Base-by-base conservation (phyloP, 2,797 vertebrate species). In the Melanotaenia parkinsoni region DNA sequence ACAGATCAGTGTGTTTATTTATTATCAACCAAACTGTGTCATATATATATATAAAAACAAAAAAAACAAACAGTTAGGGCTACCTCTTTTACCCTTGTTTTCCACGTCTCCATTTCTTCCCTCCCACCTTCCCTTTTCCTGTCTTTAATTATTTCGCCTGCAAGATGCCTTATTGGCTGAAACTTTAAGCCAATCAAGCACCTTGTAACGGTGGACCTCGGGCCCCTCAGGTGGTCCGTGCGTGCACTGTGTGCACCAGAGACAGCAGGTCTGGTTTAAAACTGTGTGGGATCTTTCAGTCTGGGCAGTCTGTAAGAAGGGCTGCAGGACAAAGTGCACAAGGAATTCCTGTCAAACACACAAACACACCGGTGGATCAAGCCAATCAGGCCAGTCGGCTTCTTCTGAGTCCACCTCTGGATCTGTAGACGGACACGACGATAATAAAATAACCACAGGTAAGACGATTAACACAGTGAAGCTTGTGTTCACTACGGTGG, bases 251-350 rank as follows among this genome's bases (percentile, higher is more conserved):
- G 58, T 30, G 70, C 51, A 54, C 58, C 43, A 43, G 67, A 54
- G 72, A 73, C 28, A 70, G 64, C n/a, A 40, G 61, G 63, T 71
- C 70, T 18, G 11, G 86, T 91, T 94, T 91, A 92, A 92, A 94
- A 91, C 88, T 76, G 3, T 74, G 40, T 32, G 12, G 37, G 37
- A 53, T 56, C 70, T 58, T 61, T 40, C 24, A 4, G 9, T 64
- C 72, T 35, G 74, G 74, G 51, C 88, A 91, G 85, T 90, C 84
- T 84, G 80, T 85, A 78, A 80, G 85, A 57, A 58, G 70, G 76
- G 66, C 78, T 56, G 16, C 76, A 67, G 71, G 72, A 66, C 74
- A 64, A 77, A 43, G 68, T 66, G 61, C 61, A 47, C 65, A 58
- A 70, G 88, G 77, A 85, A 9, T 54, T 70, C 69, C 63, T 16